Base-by-base conservation (phyloP, 2,888 invertebrate species). In the Drosophila peninsularis region DNA sequence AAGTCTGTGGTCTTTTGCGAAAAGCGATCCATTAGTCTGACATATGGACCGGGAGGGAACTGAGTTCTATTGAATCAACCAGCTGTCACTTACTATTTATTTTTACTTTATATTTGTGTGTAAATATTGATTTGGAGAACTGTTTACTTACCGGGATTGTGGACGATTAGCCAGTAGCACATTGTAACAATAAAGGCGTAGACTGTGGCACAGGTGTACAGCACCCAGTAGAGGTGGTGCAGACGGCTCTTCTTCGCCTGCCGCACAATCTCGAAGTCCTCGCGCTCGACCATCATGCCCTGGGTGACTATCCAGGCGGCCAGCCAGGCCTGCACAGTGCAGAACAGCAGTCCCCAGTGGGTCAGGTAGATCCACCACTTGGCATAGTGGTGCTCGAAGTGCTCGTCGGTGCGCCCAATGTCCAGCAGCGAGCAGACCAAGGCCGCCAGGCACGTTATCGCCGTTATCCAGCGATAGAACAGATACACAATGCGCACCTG, bases 71-170 rank as follows among this genome's bases (percentile, higher is more conserved):
- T n/a, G 11, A 36, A 14, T 9, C 19, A 21, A 21, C 21, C 14
- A 14, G 6, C 1, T 21, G 34, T 19, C 30, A 14, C n/a, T 11
- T 11, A 4, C 11, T n/a, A 30, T 14, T 21, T 17, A 5, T 9
- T 30, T 14, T n/a, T 27, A 5, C 4, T 5, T 37, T 17, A 37
- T 11, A 24, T 24, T 11, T 32, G 24, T 24, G 11, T 32, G 32
- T 41, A 1, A 21, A 9, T n/a, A 19, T 14, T 30, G 32, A 39
- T 41, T 50, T 14, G 21, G 54, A 54, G 32, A 24, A 32, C 11
- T 62, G 7, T 36, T 62, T 10, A 54, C 90, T 91, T 90, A 96
- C 96, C 94, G 73, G 96, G 94, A 91, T 96, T 94, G 91, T 96
- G 95, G 10, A 97, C 95, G 54, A 95, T 92, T 53, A 91, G 84